Conservation (phyloP, 2,797 vertebrate genomes). For the Coranthus polyacanthus region DNA sequence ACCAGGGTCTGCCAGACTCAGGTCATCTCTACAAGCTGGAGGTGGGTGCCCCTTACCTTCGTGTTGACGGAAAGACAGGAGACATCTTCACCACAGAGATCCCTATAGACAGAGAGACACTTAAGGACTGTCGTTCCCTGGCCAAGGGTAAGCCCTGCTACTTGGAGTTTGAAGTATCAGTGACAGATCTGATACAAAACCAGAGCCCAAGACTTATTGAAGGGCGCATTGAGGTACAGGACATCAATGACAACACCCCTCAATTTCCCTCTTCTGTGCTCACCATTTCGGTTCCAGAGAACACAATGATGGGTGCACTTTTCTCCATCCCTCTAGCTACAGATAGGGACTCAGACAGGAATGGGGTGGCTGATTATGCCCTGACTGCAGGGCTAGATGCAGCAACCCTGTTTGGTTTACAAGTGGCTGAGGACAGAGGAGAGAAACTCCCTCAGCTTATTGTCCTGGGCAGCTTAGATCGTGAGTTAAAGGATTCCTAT, state of each 20-base stretch:
- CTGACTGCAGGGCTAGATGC: constrained; percentile 92
- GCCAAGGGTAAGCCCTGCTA: constrained; percentile 91
- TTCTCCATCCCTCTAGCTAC: constrained; percentile 95
- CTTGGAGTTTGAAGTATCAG: constrained; percentile 98
- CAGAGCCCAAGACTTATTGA: constrained; percentile 94
- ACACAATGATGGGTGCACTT: constrained; percentile 92
- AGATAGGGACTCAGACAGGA: constrained; percentile 94
- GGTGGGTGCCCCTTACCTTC: constrained; percentile 93
- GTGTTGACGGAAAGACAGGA: constrained; percentile 97
- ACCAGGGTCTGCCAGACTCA: constrained; percentile 94
- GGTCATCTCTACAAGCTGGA: constrained; percentile 98
- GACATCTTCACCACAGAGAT: constrained; percentile 99
- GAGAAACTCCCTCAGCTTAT: constrained; percentile 98
- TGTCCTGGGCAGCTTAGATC: constrained; percentile 95
- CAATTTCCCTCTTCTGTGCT: constrained; percentile 97
- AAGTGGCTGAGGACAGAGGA: constrained; percentile 96
- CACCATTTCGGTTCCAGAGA: constrained; percentile 95
- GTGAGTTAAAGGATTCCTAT: constrained; percentile 97
- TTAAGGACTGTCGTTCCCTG: constrained; percentile 92
- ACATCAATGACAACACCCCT: constrained; percentile 99
- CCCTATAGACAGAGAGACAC: constrained; percentile 94
- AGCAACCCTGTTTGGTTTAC: constrained; percentile 93
- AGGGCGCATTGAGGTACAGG: constrained; percentile 96
- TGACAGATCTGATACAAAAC: constrained; percentile 94
- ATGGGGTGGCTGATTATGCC: constrained; percentile 95